These are phyloP conservation scores for Orchestes rusci DNA, from an alignment of 2,888 invertebrate species.

Conservation along the genomic window DNA sequence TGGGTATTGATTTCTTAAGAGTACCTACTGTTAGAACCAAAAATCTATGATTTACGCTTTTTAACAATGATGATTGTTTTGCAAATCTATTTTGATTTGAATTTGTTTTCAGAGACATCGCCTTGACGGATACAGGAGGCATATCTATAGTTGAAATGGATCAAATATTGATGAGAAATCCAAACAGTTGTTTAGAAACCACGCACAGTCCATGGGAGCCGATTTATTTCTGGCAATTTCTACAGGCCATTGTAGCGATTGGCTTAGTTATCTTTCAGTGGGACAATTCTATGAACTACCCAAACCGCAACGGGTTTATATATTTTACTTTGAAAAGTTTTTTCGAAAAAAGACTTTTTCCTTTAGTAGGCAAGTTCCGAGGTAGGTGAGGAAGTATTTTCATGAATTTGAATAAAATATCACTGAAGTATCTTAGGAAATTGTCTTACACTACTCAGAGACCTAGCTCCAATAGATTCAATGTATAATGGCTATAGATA, in stretches of 20 bases:
- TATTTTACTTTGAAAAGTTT: constrained; percentile 49
- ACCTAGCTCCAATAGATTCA: constrained; percentile 32
- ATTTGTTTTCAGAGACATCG: constrained; percentile 44
- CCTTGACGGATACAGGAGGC: constrained; percentile 46
- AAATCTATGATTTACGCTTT: too few relatives aligned
- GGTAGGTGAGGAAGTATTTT: constrained; percentile 7
- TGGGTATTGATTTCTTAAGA: too few relatives aligned
- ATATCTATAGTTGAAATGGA: constrained; percentile 49
- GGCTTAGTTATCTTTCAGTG: constrained; percentile 41
- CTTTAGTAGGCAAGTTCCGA: constrained; percentile 40
- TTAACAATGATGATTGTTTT: too few relatives aligned
- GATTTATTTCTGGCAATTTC: constrained; percentile 57
- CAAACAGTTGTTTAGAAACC: constrained; percentile 44
- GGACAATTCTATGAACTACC: constrained; percentile 32
- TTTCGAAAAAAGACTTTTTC: constrained; percentile 47
- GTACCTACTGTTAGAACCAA: too few relatives aligned
- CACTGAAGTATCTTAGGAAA: constrained; percentile 19
- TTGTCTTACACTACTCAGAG: constrained; percentile 29
- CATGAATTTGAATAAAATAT: not conserved
- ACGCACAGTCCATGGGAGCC: constrained; percentile 53
- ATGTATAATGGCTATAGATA: constrained; percentile 33
- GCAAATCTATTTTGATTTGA: too few relatives aligned
- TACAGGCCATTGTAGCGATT: constrained; percentile 48
- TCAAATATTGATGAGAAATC: constrained; percentile 45
- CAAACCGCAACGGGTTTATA: constrained; percentile 45